Percentiles rank a stretch among this genome's conserved stretches.
phyloP scores from a whole-genome alignment of 2,113 vertebrate genomes.

The Saguinus imperator region DNA sequence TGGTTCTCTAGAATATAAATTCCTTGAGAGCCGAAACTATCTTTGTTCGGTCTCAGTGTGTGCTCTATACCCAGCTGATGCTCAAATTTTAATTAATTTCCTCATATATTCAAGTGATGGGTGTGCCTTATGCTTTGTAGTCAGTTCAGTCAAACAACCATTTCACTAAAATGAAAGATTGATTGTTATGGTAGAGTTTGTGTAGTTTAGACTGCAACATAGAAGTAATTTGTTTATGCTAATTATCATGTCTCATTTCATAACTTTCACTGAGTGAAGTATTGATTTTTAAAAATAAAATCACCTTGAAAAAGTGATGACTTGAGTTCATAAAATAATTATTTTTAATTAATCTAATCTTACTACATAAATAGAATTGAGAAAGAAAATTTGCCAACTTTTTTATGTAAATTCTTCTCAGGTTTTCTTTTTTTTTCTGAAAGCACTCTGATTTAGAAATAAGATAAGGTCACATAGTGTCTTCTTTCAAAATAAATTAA shows the following conservation, averaged over 20 bases:
- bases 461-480: background rate
- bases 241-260: slow-evolving; percentile 60
- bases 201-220: slow-evolving; percentile 54
- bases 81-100: slow-evolving; percentile 48
- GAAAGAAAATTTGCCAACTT: background rate
- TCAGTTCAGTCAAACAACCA: slow-evolving; percentile 32
- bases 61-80: background rate
- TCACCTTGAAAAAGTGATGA: slow-evolving; percentile 59
- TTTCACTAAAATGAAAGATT: slow-evolving; percentile 54
- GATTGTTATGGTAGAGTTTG: slow-evolving; percentile 43
- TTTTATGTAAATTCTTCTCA: slow-evolving; percentile 31
- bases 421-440: background rate
- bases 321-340: slow-evolving; percentile 27
- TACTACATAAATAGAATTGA: background rate
- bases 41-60: background rate
- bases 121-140: background rate
- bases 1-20: slow-evolving; percentile 4
- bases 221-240: slow-evolving; percentile 63
- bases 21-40: background rate
- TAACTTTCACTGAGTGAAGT: slow-evolving; percentile 49
- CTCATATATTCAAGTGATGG: background rate
- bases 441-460: background rate
- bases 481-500: slow-evolving; percentile 46
- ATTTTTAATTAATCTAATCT: slow-evolving; percentile 54
- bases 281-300: slow-evolving; percentile 59